Base-by-base conservation (phyloP, 2,797 vertebrate species). In the Epinephelus coioides region DNA sequence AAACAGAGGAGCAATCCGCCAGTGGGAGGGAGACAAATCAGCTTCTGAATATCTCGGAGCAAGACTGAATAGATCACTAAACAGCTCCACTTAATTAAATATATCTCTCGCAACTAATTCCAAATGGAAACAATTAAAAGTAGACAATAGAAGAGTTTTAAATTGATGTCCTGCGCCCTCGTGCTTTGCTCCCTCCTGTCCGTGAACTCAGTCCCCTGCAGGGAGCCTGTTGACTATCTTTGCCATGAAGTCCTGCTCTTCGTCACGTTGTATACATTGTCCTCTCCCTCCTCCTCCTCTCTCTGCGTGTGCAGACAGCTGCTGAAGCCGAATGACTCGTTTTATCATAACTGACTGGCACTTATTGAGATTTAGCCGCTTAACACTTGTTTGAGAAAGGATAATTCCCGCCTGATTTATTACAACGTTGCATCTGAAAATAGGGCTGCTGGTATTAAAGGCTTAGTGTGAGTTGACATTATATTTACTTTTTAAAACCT, bases 311-410 rank as follows among this genome's bases (percentile, higher is more conserved):
- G 21, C 50, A 60, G 60, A 56, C 60, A 60, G 67, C 74, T 72
- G 47, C 73, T 61, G 2, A 56, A 71, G 54, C 27, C 43, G 0
- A 72, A 67, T 34, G 57, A 50, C 54, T 79, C 49, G 1, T 34
- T 84, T 82, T 49, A 78, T 77, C 69, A 73, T 47, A 51, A 73
- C 73, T 70, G 79, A 62, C 78, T 72, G 71, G 62, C 83, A 51
- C 84, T 76, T 74, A 70, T 53, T 25, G 62, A 75, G 75, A 74
- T 72, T 71, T 71, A 73, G 3, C 65, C 6, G 51, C 70, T 47
- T 61, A 46, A 67, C 21, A 54, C 74, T 65, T 81, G 79, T 85
- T 60, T 83, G 40, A 63, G 64, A 78, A 53, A 76, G 74, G 19
- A 62, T 59, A 44, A 75, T 66, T 69, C 62, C 54, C 70, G 61